Evolutionary conservation across 2,113 vertebrate genomes (phyloP), one percentile per base, ranked within the genome.

Genomic region (Pygoscelis antarcticus): DNA sequence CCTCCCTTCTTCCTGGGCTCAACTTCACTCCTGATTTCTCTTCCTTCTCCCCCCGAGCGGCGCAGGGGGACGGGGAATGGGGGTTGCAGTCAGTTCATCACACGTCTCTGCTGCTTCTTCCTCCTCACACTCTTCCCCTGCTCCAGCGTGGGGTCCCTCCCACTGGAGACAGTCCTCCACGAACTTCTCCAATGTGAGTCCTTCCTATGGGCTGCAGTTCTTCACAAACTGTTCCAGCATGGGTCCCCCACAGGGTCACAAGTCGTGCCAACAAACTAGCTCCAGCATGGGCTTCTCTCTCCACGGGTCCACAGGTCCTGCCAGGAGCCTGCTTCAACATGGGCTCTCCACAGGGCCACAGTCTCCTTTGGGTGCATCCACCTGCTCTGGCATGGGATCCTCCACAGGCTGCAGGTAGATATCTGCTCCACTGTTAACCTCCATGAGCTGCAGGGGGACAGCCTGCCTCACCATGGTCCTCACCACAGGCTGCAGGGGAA

Each of bases 101-200:
- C 26, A 27, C 0, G 0, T 83, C n/a, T 86, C 34, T 57, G 16
- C 8, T 4, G 5, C 25, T 65, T 29, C 23, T 60, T 58, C 10
- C 23, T 46, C 20, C 14, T 65, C 16, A 32, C 20, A 19, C 27
- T 65, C 34, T 78, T 61, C 23, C 13, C 7, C 9, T 69, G 57
- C 6, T 65, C 40, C 22, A 57, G 0, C 8, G 4, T 49, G 10
- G 25, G 5, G 20, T 32, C 9, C 29, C 26, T 36, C 22, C n/a
- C 22, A 30, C 2, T 2, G 4, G 15, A 82, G 21, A 34, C 0
- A 7, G 36, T 62, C 22, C 7, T 30, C 32, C 18, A 17, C 9
- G 3, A 44, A 4, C 4, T 64, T 27, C 25, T 49, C 52, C 47
- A 34, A 16, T 17, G 4, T 17, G 21, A 29, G 61, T 62, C 36